Evolutionary conservation across 2,888 invertebrate genomes (phyloP).

Genomic region (Poecilobothrus nobilitatus): DNA sequence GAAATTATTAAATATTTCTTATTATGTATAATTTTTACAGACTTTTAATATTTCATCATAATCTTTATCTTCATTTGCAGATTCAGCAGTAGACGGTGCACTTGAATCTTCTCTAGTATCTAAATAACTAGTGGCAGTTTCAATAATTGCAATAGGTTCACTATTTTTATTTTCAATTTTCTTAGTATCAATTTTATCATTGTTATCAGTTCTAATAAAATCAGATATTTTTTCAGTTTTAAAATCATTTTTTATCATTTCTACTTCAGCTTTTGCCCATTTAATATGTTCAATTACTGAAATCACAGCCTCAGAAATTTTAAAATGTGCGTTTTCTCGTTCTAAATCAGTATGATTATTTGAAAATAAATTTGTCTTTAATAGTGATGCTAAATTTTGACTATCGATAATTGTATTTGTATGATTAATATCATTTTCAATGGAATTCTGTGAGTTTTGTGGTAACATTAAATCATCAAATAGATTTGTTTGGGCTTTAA

Average conservation of each 20-base stretch:
- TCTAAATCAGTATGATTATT: slow-evolving; percentile 67
- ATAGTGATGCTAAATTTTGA: slow-evolving; percentile 63
- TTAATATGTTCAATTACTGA: slow-evolving; percentile 69
- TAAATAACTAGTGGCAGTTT: slow-evolving; percentile 8
- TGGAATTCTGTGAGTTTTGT: slow-evolving; percentile 24
- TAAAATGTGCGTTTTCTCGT: slow-evolving; percentile 79
- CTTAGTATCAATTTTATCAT: neutral
- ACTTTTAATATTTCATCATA: neutral
- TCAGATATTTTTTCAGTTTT: neutral
- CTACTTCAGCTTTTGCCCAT: slow-evolving; percentile 46
- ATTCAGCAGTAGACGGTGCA: neutral
- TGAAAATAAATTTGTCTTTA: slow-evolving; percentile 62
- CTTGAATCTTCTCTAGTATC: slow-evolving; percentile 2
- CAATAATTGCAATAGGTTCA: neutral
- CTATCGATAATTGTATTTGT: slow-evolving; percentile 43
- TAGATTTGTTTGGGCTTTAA: slow-evolving; percentile 31
- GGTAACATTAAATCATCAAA: slow-evolving; percentile 35
- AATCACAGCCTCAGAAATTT: slow-evolving; percentile 74
- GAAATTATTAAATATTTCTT: neutral
- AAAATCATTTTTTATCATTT: slow-evolving; percentile 25
- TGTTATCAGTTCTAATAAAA: neutral
- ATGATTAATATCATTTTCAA: neutral
- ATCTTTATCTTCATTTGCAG: slow-evolving; percentile 7
- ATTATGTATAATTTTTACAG: neutral
- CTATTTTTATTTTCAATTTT: slow-evolving; percentile 11